Evolutionary conservation across 2,797 vertebrate genomes (phyloP), one percentile per base, ranked within the genome.

Genomic region (Tympanoctomys barrerae): DNA sequence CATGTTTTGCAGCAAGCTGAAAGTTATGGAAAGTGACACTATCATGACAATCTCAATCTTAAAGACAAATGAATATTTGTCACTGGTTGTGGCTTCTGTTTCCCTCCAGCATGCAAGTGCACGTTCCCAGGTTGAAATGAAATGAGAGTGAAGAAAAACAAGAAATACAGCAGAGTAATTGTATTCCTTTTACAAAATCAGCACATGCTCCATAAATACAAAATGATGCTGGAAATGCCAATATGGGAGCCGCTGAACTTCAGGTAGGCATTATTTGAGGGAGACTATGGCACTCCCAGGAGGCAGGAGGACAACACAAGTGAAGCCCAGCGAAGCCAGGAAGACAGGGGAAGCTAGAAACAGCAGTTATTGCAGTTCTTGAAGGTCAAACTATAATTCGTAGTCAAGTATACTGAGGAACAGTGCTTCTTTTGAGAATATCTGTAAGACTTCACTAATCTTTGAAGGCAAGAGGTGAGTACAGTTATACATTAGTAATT

Each of bases 381-480:
- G 68, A 21, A 57, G 39, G 39, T 91, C 42, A 68, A 70, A 42
- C 21, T 46, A 59, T 22, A 75, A 86, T 83, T 87, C 75, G 36
- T 77, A 68, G 80, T 31, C 18, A 71, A 79, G 52, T 21, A 36
- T 57, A 79, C 24, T 16, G 5, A 87, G 4, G 39, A 88, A 4
- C 28, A 54, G 14, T 26, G 77, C 83, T 31, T 93, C 84, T 68
- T 52, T 13, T 49, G 59, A 86, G 28, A 70, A n/a, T 83, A 89
- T 11, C 10, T 26, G 70, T 24, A 42, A 87, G 85, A 88, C n/a
- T 89, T 86, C 31, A 80, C 64, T 64, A 46, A 66, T 61, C n/a
- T n/a, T 75, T 89, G 36, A 83, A 91, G 75, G 46, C 66, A 94
- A 89, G 89, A 88, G 52, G 70, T 86, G 70, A 97, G 49, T 87